phyloP scores from a whole-genome alignment of 2,113 vertebrate species.

The Octodon degus region DNA sequence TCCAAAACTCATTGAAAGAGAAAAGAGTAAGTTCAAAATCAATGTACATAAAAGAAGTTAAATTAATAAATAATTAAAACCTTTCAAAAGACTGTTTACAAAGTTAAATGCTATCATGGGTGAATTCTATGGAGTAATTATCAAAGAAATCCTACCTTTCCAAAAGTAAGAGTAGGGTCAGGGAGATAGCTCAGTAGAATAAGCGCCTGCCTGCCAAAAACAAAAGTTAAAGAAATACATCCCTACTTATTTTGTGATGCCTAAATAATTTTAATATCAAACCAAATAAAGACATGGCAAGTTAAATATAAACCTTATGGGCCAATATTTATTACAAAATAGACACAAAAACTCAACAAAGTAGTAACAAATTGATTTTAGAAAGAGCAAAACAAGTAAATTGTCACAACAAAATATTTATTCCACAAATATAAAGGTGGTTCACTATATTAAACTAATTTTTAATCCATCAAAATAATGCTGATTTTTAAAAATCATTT shows the following conservation, averaged over 20 bases:
- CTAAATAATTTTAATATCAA: neutral
- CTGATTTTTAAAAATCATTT: neutral
- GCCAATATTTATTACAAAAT: neutral
- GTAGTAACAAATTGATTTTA: neutral
- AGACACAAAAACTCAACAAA: neutral
- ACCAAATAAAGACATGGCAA: neutral
- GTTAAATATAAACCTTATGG: neutral
- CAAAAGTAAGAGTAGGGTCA: neutral
- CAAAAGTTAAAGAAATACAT: neutral
- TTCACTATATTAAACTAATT: neutral
- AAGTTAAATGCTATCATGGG: neutral
- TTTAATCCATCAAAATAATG: neutral
- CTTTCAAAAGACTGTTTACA: neutral
- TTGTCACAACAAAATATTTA: neutral
- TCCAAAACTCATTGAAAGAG: neutral
- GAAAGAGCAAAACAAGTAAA: neutral
- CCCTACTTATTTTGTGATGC: neutral
- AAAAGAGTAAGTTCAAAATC: neutral
- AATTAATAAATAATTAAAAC: neutral
- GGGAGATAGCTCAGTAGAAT: too few relatives aligned
- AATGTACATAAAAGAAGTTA: neutral
- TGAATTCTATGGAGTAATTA: neutral
- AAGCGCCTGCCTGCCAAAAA: too few relatives aligned
- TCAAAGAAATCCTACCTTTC: neutral
- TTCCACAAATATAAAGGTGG: neutral